These are phyloP conservation scores for Chromobotia macracanthus DNA, from an alignment of 2,797 vertebrate species.

Conservation along the genomic window DNA sequence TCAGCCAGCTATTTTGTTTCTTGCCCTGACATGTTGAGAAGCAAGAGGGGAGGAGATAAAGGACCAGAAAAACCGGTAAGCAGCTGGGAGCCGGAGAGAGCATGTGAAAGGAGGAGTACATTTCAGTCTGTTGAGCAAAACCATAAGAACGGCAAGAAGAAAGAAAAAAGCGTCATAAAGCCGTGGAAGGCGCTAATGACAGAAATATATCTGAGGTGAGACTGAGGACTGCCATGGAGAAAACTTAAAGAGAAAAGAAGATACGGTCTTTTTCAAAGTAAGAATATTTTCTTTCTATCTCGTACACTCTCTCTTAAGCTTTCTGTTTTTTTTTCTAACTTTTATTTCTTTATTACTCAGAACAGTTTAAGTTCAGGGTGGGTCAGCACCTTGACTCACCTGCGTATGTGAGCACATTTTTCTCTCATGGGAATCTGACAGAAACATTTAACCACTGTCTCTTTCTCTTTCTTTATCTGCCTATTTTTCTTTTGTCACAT, in stretches of 20 bases:
- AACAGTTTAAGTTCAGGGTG: slow-evolving; percentile 14
- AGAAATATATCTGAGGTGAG: slow-evolving; percentile 34
- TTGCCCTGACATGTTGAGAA: slow-evolving; percentile 74
- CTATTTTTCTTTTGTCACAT: slow-evolving; percentile 44
- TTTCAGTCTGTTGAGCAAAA: slow-evolving; percentile 55
- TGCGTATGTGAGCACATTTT: slow-evolving; percentile 19
- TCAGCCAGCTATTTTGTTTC: slow-evolving; percentile 55
- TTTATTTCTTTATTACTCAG: slow-evolving; percentile 31
- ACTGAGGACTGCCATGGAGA: slow-evolving; percentile 44
- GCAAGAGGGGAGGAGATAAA: slow-evolving; percentile 67
- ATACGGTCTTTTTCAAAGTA: slow-evolving; percentile 55
- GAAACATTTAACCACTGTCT: slow-evolving; percentile 1
- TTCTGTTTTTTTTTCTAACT: not conserved
- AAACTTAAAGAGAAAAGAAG: slow-evolving; percentile 54
- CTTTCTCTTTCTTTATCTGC: slow-evolving; percentile 49
- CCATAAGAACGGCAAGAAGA: slow-evolving; percentile 48
- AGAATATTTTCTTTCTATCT: slow-evolving; percentile 45
- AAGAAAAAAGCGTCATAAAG: slow-evolving; percentile 50
- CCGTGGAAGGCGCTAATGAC: not conserved
- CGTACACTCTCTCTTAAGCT: slow-evolving; percentile 20
- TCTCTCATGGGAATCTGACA: slow-evolving; percentile 33
- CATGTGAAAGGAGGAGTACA: slow-evolving; percentile 65
- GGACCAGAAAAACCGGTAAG: slow-evolving; percentile 70
- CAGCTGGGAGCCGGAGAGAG: slow-evolving; percentile 64
- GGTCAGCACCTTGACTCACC: not conserved